A percentile compares a stretch with the other conserved stretches of the same genome.
These are phyloP conservation scores for Styela plicata DNA, from an alignment of 23 tunicate genomes.

Conservation along the genomic window DNA sequence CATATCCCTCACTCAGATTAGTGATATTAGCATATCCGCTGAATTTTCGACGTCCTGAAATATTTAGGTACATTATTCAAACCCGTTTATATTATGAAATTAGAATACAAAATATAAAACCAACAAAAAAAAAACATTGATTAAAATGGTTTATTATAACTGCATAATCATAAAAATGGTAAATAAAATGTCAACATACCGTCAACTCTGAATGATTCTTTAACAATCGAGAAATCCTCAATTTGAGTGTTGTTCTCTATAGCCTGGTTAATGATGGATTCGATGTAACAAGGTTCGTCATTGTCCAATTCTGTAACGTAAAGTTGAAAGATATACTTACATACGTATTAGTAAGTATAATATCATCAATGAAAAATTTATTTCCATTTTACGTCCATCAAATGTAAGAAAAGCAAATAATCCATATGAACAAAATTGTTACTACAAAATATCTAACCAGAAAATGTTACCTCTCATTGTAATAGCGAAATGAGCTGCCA, in stretches of 20 bases:
- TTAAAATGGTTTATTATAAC: background rate
- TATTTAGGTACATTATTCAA: background rate
- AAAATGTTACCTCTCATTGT: conserved; percentile 69
- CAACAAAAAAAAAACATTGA: no score
- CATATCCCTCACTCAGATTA: conserved; percentile 27
- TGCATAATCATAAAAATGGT: conserved; percentile 1
- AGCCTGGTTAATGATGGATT: conserved; percentile 8
- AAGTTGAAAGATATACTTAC: background rate
- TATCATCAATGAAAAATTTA: no score
- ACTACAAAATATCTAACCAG: no score
- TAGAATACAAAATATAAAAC: no score
- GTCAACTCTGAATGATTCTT: conserved; percentile 37
- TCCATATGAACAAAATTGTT: no score
- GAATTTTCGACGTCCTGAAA: conserved; percentile 56
- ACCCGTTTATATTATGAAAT: background rate
- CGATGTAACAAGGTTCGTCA: conserved; percentile 33
- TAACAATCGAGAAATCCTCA: conserved; percentile 4
- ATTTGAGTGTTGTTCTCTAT: background rate
- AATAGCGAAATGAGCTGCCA: conserved; percentile 53
- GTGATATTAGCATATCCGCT: conserved; percentile 32
- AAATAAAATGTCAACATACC: conserved; percentile 27
- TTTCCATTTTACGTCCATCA: no score
- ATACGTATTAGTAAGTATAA: no score
- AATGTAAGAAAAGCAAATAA: no score
- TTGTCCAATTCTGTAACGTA: conserved; percentile 19